These are phyloP conservation scores for Pteropus alecto DNA, from an alignment of 2,113 vertebrate genomes.

Conservation along the genomic window DNA sequence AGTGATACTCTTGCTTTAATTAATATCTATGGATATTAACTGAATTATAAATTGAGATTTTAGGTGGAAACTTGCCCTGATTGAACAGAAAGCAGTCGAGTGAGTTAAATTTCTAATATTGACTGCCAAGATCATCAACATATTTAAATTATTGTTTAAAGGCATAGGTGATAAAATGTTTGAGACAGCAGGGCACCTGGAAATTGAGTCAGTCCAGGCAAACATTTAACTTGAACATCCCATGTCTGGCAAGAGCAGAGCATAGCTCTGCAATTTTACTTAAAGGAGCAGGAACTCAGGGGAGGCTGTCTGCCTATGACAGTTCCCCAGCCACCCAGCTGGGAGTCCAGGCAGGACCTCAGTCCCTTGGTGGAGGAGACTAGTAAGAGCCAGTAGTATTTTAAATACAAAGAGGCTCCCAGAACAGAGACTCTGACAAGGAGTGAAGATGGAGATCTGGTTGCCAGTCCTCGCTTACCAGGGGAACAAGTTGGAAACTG, in stretches of 20 bases:
- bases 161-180: background rate
- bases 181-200: background rate
- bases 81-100: background rate
- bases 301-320: background rate
- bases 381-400: background rate
- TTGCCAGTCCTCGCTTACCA: background rate
- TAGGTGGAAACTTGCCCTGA: background rate
- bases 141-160: background rate
- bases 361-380: background rate
- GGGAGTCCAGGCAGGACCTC: background rate
- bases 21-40: background rate
- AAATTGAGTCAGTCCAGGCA: background rate
- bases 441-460: background rate
- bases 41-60: background rate
- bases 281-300: background rate
- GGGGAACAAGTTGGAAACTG: background rate
- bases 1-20: background rate
- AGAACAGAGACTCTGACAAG: background rate
- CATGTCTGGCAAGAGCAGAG: background rate
- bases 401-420: background rate
- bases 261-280: background rate
- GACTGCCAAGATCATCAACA: background rate
- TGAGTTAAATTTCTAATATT: background rate
- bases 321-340: background rate
- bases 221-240: background rate